These are phyloP conservation scores for Melanerpes aurifrons DNA, from an alignment of 2,113 vertebrate genomes.

Conservation along the genomic window DNA sequence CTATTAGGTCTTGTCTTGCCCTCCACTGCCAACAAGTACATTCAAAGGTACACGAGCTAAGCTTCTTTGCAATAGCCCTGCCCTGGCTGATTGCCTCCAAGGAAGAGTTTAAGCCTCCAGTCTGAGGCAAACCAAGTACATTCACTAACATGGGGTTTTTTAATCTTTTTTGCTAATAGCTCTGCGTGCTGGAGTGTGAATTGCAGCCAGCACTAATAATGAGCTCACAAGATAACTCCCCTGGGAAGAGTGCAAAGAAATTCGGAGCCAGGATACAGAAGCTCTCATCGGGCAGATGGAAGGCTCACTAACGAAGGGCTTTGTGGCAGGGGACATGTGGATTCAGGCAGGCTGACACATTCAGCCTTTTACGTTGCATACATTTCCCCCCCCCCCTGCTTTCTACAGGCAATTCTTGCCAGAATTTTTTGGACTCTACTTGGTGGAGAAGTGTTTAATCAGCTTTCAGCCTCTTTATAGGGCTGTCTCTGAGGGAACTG, in stretches of 20 bases:
- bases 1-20: not conserved
- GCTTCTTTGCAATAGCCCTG: not conserved
- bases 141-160: not conserved
- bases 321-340: not conserved
- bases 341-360: not conserved
- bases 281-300: not conserved
- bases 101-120: not conserved
- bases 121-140: not conserved
- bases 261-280: not conserved
- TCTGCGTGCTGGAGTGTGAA: not conserved
- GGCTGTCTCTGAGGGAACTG: conserved; percentile 9
- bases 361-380: not conserved
- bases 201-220: not conserved
- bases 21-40: not conserved
- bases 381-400: not conserved
- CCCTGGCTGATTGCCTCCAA: not conserved
- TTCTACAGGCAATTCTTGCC: not conserved
- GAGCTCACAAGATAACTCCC: not conserved
- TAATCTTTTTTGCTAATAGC: not conserved
- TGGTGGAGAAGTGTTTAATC: conserved; percentile 23
- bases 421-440: not conserved
- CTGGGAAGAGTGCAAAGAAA: not conserved
- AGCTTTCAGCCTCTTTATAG: not conserved
- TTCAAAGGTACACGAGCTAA: rapidly evolving
- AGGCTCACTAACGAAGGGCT: not conserved